Evolutionary conservation across 1,140 invertebrate genomes (phyloP), one percentile per base, ranked within the genome.

Genomic region (Drosophila sechellia): DNA sequence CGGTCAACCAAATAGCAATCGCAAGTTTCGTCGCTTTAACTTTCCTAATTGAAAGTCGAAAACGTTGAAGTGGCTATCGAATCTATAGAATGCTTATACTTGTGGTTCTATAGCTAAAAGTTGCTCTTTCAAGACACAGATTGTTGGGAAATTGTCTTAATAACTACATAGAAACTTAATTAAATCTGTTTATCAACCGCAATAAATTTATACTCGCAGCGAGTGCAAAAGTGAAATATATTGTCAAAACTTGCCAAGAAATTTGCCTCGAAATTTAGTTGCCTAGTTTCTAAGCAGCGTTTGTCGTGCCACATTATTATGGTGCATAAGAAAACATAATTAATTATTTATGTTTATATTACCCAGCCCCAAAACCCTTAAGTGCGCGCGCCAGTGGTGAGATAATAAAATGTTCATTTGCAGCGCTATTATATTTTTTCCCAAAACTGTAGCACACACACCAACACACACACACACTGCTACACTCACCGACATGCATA

Each of bases 331-430:
- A 22, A 48, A 65, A 63, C 60, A 65, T 68, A 53, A 52, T 68
- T 65, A 68, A 65, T 68, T 68, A 68, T 68, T 68, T 68, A 68
- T 53, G 64, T 68, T 48, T 58, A 48, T 58, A 39, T 48, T 68
- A 65, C 31, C 46, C 64, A 27, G 45, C 45, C 31, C 61, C 2
- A 10, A 60, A 68, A 15, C 64, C 64, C 46, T 65, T 53, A 65
- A 63, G 46, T 52, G 49, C 52, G 64, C 35, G 59, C 31, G 34
- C 64, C 59, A 22, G 17, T 66, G 64, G 59, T 53, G 64, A 34
- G 46, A 65, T 68, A 68, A 68, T 68, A 68, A 68, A 68, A 68
- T 68, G 60, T 68, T 68, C 64, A 65, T 68, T 68, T 43, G 46
- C 64, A 68, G 45, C 40, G 64, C 64, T 68, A 68, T 68, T 68